Conservation (phyloP, 2,113 vertebrate species). For the Pseudolaguvia tuberculata region DNA sequence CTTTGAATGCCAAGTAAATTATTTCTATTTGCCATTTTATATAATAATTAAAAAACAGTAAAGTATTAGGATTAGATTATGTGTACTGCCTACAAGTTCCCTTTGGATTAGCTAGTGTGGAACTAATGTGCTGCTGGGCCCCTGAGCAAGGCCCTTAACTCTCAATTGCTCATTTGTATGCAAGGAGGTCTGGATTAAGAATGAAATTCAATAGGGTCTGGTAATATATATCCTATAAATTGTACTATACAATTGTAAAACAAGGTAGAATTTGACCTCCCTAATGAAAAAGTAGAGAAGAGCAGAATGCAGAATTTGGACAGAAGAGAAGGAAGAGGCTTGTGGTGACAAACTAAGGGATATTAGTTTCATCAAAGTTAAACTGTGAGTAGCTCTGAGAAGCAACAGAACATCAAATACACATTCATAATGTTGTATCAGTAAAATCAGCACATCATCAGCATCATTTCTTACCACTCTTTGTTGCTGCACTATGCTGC, state of each 20-base stretch:
- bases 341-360: neutral
- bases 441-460: too few species aligned
- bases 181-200: too few species aligned
- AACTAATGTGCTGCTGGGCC: neutral
- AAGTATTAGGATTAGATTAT: neutral
- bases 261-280: neutral
- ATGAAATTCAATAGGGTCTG: neutral
- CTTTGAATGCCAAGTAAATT: neutral
- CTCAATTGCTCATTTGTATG: too few species aligned
- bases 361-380: neutral
- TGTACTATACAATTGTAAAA: too few species aligned
- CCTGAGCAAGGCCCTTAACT: too few species aligned
- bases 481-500: conserved; percentile 1
- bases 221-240: neutral
- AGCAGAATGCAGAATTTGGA: neutral
- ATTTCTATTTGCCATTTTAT: neutral
- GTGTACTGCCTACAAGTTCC: neutral
- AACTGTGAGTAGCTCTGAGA: too few species aligned
- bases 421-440: too few species aligned
- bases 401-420: too few species aligned
- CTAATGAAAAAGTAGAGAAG: neutral
- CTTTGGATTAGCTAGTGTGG: neutral
- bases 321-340: neutral
- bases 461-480: conserved; percentile 20
- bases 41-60: neutral